phyloP scores from a whole-genome alignment of 1,140 invertebrate genomes.

The Delia radicum region DNA sequence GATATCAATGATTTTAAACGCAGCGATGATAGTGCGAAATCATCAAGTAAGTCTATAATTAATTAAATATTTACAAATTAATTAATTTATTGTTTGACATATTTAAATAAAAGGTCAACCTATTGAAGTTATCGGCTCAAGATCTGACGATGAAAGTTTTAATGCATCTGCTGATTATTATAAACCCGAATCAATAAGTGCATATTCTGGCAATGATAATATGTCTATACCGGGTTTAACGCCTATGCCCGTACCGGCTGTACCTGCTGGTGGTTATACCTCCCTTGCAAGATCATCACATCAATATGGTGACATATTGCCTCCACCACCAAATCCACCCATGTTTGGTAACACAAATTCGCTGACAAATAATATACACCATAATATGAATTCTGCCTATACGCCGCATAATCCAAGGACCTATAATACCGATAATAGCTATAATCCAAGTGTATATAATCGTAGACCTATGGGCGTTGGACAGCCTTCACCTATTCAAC shows the following conservation, averaged over 20 bases:
- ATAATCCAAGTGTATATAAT: slow-evolving; percentile 32
- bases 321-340: slow-evolving; percentile 20
- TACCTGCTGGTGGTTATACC: slow-evolving; percentile 27
- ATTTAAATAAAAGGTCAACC: slow-evolving; percentile 54
- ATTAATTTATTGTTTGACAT: not conserved
- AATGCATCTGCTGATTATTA: slow-evolving; percentile 43
- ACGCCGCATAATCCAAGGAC: not conserved
- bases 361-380: slow-evolving; percentile 19
- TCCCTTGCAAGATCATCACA: slow-evolving; percentile 30
- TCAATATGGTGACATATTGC: slow-evolving; percentile 24
- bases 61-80: not conserved
- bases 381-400: slow-evolving; percentile 30
- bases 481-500: slow-evolving; percentile 25
- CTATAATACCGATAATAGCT: slow-evolving; percentile 25
- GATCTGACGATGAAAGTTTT: slow-evolving; percentile 49
- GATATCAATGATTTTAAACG: slow-evolving; percentile 55
- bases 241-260: slow-evolving; percentile 26
- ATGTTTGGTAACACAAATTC: slow-evolving; percentile 21
- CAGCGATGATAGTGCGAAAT: slow-evolving; percentile 31
- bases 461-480: not conserved
- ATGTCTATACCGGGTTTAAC: slow-evolving; percentile 39
- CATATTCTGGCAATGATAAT: slow-evolving; percentile 34
- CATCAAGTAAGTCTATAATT: slow-evolving; percentile 22
- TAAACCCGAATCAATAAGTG: slow-evolving; percentile 39
- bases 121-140: slow-evolving; percentile 60